These are phyloP conservation scores for Actinostola sp. DNA, from an alignment of 92 coral and sea anemone genomes.

Conservation along the genomic window DNA sequence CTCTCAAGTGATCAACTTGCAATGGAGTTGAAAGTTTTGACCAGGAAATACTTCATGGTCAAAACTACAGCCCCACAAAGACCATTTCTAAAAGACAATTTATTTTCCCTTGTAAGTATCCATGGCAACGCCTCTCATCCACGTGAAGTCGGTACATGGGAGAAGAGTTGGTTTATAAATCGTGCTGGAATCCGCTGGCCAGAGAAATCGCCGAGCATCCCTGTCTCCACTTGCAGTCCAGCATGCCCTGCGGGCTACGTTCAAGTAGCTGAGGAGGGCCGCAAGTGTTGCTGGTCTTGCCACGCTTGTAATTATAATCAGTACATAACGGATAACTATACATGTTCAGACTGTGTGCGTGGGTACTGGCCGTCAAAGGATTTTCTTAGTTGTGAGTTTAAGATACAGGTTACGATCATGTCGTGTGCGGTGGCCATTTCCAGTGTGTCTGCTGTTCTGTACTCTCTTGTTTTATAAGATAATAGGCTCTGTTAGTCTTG, in stretches of 20 bases:
- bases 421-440: conserved; percentile 59
- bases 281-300: conserved; percentile 88
- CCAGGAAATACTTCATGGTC: neutral
- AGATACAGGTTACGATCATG: conserved; percentile 40
- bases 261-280: conserved; percentile 56
- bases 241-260: conserved; percentile 71
- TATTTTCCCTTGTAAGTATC: conserved; percentile 63
- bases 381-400: conserved; percentile 72
- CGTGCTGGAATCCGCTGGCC: conserved; percentile 52
- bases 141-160: conserved; percentile 75
- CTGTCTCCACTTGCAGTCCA: conserved; percentile 71
- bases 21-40: conserved; percentile 29
- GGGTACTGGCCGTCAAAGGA: conserved; percentile 85
- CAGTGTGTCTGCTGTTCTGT: conserved; percentile 65
- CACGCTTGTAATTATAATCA: conserved; percentile 76
- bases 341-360: conserved; percentile 75
- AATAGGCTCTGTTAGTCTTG: no score
- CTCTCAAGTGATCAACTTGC: conserved; percentile 10
- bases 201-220: conserved; percentile 21
- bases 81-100: conserved; percentile 55
- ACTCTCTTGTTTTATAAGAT: conserved; percentile 61
- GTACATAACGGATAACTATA: conserved; percentile 59
- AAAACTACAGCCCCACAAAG: neutral
- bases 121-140: conserved; percentile 37
- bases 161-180: conserved; percentile 73